Evolutionary conservation across 1,140 invertebrate genomes (phyloP), one percentile per base, ranked within the genome.

Genomic region (Sipha flava): DNA sequence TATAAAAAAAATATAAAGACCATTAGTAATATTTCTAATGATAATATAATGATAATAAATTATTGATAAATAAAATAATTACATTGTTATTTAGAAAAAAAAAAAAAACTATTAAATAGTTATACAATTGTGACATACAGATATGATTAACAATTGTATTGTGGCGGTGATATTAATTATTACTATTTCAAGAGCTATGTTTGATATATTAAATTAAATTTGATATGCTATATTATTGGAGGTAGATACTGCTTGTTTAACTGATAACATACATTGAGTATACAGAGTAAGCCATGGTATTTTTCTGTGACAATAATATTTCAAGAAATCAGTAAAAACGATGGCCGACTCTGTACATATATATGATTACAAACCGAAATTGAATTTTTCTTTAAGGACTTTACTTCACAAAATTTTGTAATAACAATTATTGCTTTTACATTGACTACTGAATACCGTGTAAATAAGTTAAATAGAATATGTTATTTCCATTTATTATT

Each of bases 351-450:
- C n/a, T 45, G 43, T 43, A 29, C 3, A 45, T 31, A 68, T 45
- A 34, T 23, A 54, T 49, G 21, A 23, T 37, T 10, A 73, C 49
- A 54, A 73, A 73, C 49, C 9, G 37, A 21, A 14, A n/a, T 73
- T 16, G 3, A 73, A 23, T 52, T 21, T 52, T 31, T 49, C n/a
- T 49, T 34, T 54, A 34, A 52, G 2, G 70, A 43, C 23, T 2
- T 52, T 47, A 47, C 23, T n/a, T n/a, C n/a, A n/a, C n/a, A n/a
- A 70, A 26, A 70, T 7, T 47, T 73, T 5, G 14, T 73, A 73
- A 73, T 73, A 73, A 52, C 31, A 34, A 77, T 77, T 77, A 77
- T 77, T 77, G 73, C 73, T 77, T 77, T 77, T 77, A 73, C 34
- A 77, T 77, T 59, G 31, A 77, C 73, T 77, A 77, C 34, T 43